phyloP scores from a whole-genome alignment of 1,140 invertebrate genomes.

The Hirudo medicinalis region DNA sequence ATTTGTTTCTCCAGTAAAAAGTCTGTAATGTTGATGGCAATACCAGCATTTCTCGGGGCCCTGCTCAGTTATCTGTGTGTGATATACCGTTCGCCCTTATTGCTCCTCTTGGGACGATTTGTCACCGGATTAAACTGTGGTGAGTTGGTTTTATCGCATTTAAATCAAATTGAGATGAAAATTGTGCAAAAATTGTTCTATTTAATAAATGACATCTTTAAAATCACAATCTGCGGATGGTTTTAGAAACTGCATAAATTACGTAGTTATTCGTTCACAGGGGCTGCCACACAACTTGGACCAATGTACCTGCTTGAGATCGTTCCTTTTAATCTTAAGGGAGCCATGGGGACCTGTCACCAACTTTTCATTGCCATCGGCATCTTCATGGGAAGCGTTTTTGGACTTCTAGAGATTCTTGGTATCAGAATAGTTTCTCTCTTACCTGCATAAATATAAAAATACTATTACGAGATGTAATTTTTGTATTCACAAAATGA shows the following conservation, averaged over 20 bases:
- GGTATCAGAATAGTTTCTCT: conserved; percentile 47
- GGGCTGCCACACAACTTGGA: conserved; percentile 42
- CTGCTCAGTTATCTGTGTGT: conserved; percentile 9
- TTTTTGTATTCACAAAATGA: too few species aligned
- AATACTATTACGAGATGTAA: too few species aligned
- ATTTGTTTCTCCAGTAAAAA: neutral
- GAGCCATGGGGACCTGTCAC: conserved; percentile 70
- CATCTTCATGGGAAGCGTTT: conserved; percentile 50
- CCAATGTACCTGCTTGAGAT: conserved; percentile 79
- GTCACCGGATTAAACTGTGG: conserved; percentile 72
- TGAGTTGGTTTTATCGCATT: neutral
- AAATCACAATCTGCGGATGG: too few species aligned
- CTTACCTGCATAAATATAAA: neutral
- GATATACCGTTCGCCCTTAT: neutral
- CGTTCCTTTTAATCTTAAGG: conserved; percentile 62
- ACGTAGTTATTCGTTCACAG: conserved; percentile 13
- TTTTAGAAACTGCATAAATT: neutral
- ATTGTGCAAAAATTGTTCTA: too few species aligned
- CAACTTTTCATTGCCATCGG: conserved; percentile 77
- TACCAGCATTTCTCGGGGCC: conserved; percentile 16
- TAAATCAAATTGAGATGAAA: neutral
- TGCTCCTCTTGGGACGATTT: conserved; percentile 63
- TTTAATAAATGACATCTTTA: too few species aligned
- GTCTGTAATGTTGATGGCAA: conserved; percentile 3
- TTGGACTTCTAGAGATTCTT: conserved; percentile 53